phyloP scores from a whole-genome alignment of 2,797 vertebrate genomes.

The Halcyon badia region DNA sequence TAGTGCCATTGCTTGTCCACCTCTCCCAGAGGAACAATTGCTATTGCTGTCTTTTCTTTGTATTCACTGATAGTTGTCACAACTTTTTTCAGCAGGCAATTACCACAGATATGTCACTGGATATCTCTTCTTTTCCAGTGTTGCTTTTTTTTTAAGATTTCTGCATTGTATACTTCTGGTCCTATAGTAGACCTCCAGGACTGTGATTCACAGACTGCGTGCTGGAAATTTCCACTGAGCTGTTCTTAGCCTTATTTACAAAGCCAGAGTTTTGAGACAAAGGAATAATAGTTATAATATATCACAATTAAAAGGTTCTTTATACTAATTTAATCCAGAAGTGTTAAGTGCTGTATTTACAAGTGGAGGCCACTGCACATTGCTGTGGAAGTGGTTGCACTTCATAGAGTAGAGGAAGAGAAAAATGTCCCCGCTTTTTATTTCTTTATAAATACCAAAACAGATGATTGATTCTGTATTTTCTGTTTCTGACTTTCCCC shows the following conservation, averaged over 20 bases:
- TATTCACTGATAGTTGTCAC: neutral
- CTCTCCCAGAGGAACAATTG: neutral
- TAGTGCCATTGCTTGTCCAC: neutral
- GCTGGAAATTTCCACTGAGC: neutral
- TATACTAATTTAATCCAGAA: neutral
- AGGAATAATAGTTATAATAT: neutral
- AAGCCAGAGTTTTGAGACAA: neutral
- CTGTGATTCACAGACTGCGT: neutral
- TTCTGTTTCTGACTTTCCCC: neutral
- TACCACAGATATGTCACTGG: neutral
- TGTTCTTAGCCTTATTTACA: neutral
- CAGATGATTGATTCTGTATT: neutral
- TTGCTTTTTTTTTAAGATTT: neutral
- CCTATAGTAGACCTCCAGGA: neutral
- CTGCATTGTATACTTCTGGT: neutral
- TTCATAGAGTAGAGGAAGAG: neutral
- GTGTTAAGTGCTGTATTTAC: neutral
- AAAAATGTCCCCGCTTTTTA: neutral
- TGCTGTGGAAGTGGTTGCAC: neutral
- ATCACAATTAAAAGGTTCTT: neutral
- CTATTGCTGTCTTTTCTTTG: neutral
- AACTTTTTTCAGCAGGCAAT: neutral
- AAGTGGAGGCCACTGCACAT: neutral
- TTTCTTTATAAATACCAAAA: neutral
- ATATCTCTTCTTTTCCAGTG: neutral